Evolutionary conservation across 2,113 vertebrate species (phyloP).

Genomic region (Carlito syrichta): DNA sequence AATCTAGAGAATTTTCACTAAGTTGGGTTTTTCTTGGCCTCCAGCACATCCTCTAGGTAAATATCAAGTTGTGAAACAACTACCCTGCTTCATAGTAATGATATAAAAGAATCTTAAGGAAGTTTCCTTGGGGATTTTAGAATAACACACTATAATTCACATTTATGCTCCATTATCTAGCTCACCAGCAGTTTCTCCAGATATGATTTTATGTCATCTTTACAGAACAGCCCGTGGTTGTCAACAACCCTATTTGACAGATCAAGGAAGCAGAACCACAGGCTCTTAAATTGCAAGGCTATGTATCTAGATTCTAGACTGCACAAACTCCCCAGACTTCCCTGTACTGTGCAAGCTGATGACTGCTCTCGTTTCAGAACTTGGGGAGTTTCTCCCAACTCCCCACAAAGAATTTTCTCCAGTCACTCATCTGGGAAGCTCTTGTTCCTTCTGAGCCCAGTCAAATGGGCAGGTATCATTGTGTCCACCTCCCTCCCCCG

Average conservation of each 20-base stretch:
- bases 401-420: background rate
- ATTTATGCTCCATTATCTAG: background rate
- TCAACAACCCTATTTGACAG: background rate
- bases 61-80: background rate
- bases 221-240: background rate
- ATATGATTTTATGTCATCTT: background rate
- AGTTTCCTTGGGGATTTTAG: background rate
- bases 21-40: background rate
- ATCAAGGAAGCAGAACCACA: background rate
- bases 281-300: background rate
- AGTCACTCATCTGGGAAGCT: background rate
- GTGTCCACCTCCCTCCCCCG: background rate
- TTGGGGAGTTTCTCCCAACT: background rate
- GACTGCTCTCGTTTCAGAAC: background rate
- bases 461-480: conserved; percentile 1
- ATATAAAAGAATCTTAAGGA: background rate
- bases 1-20: background rate
- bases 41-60: background rate
- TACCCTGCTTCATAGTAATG: background rate
- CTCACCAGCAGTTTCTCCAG: background rate
- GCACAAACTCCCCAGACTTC: accelerated
- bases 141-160: background rate
- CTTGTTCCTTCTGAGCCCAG: background rate
- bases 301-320: background rate
- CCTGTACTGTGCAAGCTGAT: accelerated